phyloP scores from a whole-genome alignment of 2,888 invertebrate species.

The Leistus spinibarbis region DNA sequence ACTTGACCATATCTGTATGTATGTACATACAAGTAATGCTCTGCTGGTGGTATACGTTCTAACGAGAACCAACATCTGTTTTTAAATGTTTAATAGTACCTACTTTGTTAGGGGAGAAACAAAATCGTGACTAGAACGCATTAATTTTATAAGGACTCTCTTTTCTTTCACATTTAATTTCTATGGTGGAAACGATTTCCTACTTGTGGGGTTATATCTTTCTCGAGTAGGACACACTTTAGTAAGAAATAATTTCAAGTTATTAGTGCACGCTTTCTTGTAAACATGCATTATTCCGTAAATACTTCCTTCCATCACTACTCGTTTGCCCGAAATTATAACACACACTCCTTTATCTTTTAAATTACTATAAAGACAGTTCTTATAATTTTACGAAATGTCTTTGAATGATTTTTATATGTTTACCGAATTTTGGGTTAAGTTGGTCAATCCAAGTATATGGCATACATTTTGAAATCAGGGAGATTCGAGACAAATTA shows the following conservation, averaged over 20 bases:
- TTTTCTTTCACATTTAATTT: conserved; percentile 38
- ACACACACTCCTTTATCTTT: no score
- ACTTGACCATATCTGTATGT: not conserved
- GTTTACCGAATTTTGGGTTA: no score
- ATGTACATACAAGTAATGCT: not conserved
- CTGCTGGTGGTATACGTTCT: conserved; percentile 7
- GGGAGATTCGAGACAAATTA: no score
- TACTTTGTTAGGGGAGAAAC: conserved; percentile 17
- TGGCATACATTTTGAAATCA: no score
- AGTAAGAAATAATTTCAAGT: not conserved
- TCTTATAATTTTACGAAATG: no score
- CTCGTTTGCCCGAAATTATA: no score
- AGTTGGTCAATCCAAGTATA: no score
- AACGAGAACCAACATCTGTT: conserved; percentile 32
- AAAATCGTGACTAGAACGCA: conserved; percentile 25
- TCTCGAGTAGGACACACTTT: not conserved
- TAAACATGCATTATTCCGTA: not conserved
- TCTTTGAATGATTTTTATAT: no score
- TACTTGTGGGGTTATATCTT: not conserved
- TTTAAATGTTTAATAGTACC: conserved; percentile 28
- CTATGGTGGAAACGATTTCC: conserved; percentile 18
- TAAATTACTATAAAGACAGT: no score
- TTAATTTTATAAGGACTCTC: conserved; percentile 33
- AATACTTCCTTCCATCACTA: not conserved
- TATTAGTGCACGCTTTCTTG: not conserved